Evolutionary conservation across 2,113 vertebrate species (phyloP).

Genomic region (Drymodes brunneopygia): DNA sequence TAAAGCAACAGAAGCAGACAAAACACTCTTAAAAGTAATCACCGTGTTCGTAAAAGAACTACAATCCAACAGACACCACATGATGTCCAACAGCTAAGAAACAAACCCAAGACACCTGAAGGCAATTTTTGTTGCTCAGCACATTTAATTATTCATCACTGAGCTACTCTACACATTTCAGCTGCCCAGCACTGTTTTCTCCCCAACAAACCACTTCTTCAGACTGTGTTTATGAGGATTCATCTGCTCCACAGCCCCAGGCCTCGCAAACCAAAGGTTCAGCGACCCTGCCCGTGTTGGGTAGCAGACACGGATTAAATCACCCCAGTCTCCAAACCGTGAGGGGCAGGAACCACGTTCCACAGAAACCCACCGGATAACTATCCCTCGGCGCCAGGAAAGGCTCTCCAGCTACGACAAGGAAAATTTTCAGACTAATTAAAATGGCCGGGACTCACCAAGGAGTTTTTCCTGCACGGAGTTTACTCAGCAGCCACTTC

Average conservation of each 20-base stretch:
- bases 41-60: fast-evolving
- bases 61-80: not conserved
- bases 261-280: not conserved
- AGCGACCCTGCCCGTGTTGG: not conserved
- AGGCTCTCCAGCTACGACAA: not conserved
- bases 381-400: not conserved
- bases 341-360: not conserved
- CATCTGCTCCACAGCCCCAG: not conserved
- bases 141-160: not conserved
- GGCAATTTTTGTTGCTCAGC: not conserved
- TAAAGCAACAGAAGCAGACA: not conserved
- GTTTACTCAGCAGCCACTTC: not conserved
- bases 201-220: not conserved
- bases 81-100: not conserved
- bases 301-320: not conserved
- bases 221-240: not conserved
- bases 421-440: not conserved
- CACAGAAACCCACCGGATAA: not conserved
- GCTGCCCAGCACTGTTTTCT: not conserved
- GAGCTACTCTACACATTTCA: not conserved
- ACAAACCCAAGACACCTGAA: not conserved
- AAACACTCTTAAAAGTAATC: not conserved
- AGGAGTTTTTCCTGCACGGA: not conserved
- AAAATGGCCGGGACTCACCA: not conserved
- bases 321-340: not conserved